These are phyloP conservation scores for Graptemys geographica DNA, from an alignment of 2,797 vertebrate genomes.

Conservation along the genomic window DNA sequence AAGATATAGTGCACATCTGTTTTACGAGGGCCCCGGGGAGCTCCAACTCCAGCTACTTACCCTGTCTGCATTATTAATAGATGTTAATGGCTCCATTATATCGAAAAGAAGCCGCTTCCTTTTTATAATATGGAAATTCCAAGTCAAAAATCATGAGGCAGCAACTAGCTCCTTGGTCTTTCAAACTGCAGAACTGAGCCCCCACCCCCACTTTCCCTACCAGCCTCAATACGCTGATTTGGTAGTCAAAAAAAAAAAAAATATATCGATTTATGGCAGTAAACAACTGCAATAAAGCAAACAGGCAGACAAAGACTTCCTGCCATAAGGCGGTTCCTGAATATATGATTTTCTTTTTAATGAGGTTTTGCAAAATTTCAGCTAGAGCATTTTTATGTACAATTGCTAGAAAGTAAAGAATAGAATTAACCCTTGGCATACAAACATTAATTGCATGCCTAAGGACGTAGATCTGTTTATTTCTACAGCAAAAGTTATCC, in stretches of 20 bases:
- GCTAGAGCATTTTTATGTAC: conserved; percentile 20
- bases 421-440: neutral
- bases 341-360: conserved; percentile 47
- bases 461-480: neutral
- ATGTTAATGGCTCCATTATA: conserved; percentile 90
- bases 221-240: conserved; percentile 69
- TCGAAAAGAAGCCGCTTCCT: conserved; percentile 78
- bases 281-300: conserved; percentile 74
- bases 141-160: conserved; percentile 50
- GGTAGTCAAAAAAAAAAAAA: conserved; percentile 70
- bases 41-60: conserved; percentile 82
- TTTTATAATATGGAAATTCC: conserved; percentile 82
- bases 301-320: conserved; percentile 80
- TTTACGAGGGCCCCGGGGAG: conserved; percentile 81
- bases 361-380: conserved; percentile 41
- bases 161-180: conserved; percentile 52
- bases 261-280: conserved; percentile 76
- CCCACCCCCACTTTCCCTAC: conserved; percentile 5
- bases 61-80: conserved; percentile 90
- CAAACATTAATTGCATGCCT: neutral
- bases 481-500: conserved; percentile 56
- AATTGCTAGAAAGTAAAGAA: neutral
- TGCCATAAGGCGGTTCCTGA: conserved; percentile 58
- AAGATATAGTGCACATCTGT: conserved; percentile 85
- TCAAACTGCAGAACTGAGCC: conserved; percentile 35